A percentile compares a stretch with the other conserved stretches of the same genome.
phyloP scores from a whole-genome alignment of 64 coral and sea anemone species.

The Pocillopora damicornis region DNA sequence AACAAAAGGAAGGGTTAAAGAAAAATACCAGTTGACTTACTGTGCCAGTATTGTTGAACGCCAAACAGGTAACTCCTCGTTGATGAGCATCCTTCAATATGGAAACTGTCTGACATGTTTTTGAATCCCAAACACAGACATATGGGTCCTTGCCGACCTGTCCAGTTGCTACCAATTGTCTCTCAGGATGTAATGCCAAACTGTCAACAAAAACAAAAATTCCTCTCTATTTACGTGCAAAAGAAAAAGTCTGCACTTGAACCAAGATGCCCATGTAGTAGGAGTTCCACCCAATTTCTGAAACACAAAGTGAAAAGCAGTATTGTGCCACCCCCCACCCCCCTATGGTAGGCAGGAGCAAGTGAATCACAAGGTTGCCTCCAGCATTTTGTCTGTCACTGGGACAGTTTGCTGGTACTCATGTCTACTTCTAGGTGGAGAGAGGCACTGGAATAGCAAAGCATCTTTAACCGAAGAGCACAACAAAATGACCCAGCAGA shows the following conservation, averaged over 20 bases:
- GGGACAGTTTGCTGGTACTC: too few relatives aligned
- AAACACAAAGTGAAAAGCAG: too few relatives aligned
- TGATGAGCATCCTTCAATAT: slow-evolving; percentile 97
- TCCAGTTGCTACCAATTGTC: slow-evolving; percentile 88
- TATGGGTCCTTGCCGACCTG: slow-evolving; percentile 98
- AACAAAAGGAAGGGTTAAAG: background rate
- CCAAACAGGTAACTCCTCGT: slow-evolving; percentile 87
- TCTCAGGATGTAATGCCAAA: slow-evolving; percentile 92
- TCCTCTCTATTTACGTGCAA: background rate
- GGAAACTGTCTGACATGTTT: slow-evolving; percentile 76
- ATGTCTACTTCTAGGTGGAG: too few relatives aligned
- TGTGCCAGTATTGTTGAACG: slow-evolving; percentile 88
- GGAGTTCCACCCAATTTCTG: too few relatives aligned
- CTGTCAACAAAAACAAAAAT: slow-evolving; percentile 32
- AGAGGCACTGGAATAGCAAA: too few relatives aligned
- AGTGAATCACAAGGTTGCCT: too few relatives aligned
- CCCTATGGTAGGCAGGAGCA: too few relatives aligned
- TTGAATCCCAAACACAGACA: slow-evolving; percentile 97
- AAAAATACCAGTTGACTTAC: slow-evolving; percentile 36
- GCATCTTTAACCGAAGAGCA: too few relatives aligned
- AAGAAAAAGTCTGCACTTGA: background rate
- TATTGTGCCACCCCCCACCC: too few relatives aligned
- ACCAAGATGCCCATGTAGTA: too few relatives aligned
- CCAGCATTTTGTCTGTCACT: too few relatives aligned
- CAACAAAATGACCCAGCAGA: too few relatives aligned